These are phyloP conservation scores for Sebastes umbrosus DNA, from an alignment of 2,797 vertebrate genomes.

Conservation along the genomic window DNA sequence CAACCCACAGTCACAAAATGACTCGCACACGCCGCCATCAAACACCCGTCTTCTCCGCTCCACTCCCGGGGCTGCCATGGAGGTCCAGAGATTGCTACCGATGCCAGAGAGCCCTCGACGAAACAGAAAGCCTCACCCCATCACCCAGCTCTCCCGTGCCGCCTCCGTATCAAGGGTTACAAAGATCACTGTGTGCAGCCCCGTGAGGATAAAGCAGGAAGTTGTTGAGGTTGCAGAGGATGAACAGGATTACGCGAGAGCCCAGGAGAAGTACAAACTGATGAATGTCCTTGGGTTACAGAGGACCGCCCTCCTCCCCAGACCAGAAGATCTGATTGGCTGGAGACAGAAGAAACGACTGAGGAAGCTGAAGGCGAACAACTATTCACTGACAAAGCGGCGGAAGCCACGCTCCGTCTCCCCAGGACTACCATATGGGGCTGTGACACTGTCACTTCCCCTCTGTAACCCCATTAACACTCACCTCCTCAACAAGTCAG, in stretches of 20 bases:
- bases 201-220: constrained; percentile 81
- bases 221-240: constrained; percentile 70
- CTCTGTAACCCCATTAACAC: constrained; percentile 77
- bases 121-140: constrained; percentile 47
- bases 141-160: constrained; percentile 36
- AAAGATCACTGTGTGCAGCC: constrained; percentile 57
- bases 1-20: constrained; percentile 51
- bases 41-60: constrained; percentile 81
- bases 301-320: constrained; percentile 82
- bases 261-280: constrained; percentile 85
- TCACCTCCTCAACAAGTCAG: constrained; percentile 68
- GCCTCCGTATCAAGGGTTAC: constrained; percentile 14
- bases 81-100: constrained; percentile 74
- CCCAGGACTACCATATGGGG: constrained; percentile 37
- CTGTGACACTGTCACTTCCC: constrained; percentile 72
- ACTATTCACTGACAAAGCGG: constrained; percentile 83
- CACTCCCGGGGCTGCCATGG: constrained; percentile 77
- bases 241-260: constrained; percentile 80
- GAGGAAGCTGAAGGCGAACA: constrained; percentile 84
- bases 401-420: constrained; percentile 73
- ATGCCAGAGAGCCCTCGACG: constrained; percentile 63
- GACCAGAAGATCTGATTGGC: constrained; percentile 83
- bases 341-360: constrained; percentile 87
- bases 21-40: constrained; percentile 62
- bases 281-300: constrained; percentile 85